Conservation (phyloP, 2,113 vertebrate species). For the Equus przewalskii region DNA sequence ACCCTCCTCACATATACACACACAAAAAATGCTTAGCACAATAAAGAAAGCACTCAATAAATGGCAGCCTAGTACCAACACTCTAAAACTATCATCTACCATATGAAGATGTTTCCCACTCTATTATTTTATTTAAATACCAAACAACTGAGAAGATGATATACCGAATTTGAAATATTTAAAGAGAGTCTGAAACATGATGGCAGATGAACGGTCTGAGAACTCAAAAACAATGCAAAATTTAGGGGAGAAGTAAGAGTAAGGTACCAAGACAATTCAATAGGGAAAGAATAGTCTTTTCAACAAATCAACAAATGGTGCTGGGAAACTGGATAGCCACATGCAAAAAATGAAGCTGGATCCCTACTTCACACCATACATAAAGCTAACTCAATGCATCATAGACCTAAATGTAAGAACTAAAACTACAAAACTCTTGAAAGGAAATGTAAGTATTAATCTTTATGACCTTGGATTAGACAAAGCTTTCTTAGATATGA, state of each 20-base stretch:
- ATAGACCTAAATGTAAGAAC: neutral
- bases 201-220: neutral
- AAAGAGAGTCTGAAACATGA: neutral
- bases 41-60: neutral
- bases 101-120: neutral
- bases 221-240: slow-evolving; percentile 28
- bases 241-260: neutral
- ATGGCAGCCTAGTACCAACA: neutral
- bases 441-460: neutral
- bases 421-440: neutral
- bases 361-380: neutral
- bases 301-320: neutral
- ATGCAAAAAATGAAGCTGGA: neutral
- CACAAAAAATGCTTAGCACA: neutral
- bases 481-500: neutral
- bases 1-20: too few relatives aligned
- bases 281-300: neutral
- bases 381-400: neutral
- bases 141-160: neutral
- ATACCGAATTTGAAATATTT: slow-evolving; percentile 11
- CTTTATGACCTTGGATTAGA: neutral
- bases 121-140: slow-evolving; percentile 9
- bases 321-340: neutral
- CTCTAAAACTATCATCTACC: neutral
- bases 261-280: neutral